Evolutionary conservation across 1,140 invertebrate genomes (phyloP).

Genomic region (Drosophila mayri): DNA sequence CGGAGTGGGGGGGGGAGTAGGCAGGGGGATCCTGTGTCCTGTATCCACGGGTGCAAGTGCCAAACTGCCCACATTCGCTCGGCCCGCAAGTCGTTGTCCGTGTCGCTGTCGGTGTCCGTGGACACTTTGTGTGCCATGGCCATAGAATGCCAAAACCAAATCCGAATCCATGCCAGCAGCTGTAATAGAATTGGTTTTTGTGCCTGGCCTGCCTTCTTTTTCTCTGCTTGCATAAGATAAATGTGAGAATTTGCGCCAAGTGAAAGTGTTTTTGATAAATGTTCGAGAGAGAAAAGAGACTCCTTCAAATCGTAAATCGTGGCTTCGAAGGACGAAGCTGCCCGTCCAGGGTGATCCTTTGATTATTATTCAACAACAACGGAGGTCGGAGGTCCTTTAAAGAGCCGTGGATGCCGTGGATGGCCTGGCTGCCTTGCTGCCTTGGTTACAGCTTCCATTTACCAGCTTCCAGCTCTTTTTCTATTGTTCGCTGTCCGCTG

Average conservation of each 20-base stretch:
- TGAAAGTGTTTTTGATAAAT: constrained; percentile 65
- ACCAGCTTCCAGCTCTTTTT: constrained; percentile 7
- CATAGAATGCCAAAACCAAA: constrained; percentile 45
- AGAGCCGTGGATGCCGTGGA: too few relatives aligned
- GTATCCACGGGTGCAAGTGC: constrained; percentile 44
- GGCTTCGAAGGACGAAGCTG: constrained; percentile 11
- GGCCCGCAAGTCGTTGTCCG: not conserved
- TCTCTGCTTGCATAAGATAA: constrained; percentile 51
- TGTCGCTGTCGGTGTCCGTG: constrained; percentile 34
- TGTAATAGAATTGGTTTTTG: constrained; percentile 56
- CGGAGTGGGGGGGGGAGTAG: not conserved
- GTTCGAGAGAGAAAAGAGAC: constrained; percentile 12
- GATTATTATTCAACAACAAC: constrained; percentile 34
- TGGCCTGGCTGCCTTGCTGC: constrained; percentile 13
- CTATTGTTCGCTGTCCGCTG: constrained; percentile 17
- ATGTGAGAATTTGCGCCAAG: constrained; percentile 59
- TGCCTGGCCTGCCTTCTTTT: constrained; percentile 3
- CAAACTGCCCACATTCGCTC: constrained; percentile 39
- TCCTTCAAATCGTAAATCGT: constrained; percentile 37
- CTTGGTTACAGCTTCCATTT: constrained; percentile 19
- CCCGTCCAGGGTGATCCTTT: constrained; percentile 20
- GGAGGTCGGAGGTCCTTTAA: constrained; percentile 16
- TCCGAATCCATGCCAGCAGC: constrained; percentile 42
- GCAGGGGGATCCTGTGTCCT: not conserved
- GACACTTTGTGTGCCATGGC: constrained; percentile 50